Evolutionary conservation across 1,140 invertebrate genomes (phyloP), one percentile per base, ranked within the genome.

Genomic region (Drosophila sproati): DNA sequence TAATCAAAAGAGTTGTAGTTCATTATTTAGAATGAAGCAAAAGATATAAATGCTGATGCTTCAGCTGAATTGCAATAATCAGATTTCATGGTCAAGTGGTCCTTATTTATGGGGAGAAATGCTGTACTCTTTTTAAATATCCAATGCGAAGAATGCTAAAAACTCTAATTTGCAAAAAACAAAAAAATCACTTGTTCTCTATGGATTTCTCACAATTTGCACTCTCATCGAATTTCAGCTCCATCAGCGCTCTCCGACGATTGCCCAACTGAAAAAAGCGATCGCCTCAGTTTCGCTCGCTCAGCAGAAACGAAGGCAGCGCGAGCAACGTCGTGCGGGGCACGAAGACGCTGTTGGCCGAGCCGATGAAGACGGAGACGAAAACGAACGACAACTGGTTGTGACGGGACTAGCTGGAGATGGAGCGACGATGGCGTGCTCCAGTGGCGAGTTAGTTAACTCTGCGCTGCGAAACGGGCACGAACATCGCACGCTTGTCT

Each of bases 401-500:
- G 60, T 50, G 52, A 20, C 20, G 54, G 39, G 39, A 12, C 32
- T 20, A 43, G 35, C 43, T 68, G 55, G 47, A 68, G 34, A 45
- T 73, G 68, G 73, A 59, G 68, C 61, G 35, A 71, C 61, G 35
- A 75, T 47, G 64, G 41, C 45, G 43, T 59, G 73, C 55, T 80
- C 75, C 82, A 89, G 75, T 43, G 91, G 91, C 60, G 91, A 92
- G 73, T 92, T 92, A 91, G 87, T 92, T 67, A 66, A 81, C 80
- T 91, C 91, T 43, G 77, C 71, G 66, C 77, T 60, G 75, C 81
- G 83, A 69, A 91, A 80, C 90, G 86, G 91, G 35, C 88, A 91
- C 62, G 75, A 82, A 62, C 91, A 92, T 77, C 80, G 89, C 47
- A 72, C 93, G 59, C 94, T 94, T 72, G 94, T 96, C 20, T 95